These are phyloP conservation scores for Malurus elegans DNA, from an alignment of 2,113 vertebrate species.

Conservation along the genomic window DNA sequence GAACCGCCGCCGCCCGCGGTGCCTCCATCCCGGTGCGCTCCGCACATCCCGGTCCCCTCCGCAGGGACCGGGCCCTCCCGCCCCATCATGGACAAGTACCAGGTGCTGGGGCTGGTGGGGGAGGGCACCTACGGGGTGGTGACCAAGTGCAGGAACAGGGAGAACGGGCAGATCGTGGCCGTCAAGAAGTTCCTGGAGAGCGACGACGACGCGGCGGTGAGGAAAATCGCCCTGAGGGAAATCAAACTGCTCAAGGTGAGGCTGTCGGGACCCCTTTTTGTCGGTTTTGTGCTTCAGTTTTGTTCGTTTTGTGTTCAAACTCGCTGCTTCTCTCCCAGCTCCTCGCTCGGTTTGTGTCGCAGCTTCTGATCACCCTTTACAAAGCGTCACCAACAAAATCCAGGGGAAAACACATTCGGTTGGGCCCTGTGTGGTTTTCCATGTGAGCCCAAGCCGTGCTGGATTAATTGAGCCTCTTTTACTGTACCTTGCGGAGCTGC, in stretches of 20 bases:
- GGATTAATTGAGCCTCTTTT: rapidly evolving
- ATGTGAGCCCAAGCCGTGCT: rapidly evolving
- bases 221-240: slow-evolving; percentile 81
- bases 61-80: background rate
- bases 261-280: rapidly evolving
- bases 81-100: slow-evolving; percentile 78
- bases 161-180: slow-evolving; percentile 82
- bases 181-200: slow-evolving; percentile 89
- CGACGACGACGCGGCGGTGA: slow-evolving; percentile 83
- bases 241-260: slow-evolving; percentile 75
- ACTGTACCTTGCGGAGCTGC: background rate
- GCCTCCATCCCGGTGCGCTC: background rate
- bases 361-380: rapidly evolving
- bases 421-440: rapidly evolving
- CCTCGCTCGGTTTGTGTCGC: background rate
- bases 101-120: slow-evolving; percentile 82
- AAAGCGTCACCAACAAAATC: rapidly evolving
- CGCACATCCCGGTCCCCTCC: background rate
- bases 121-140: slow-evolving; percentile 88
- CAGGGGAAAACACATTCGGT: rapidly evolving
- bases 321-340: rapidly evolving
- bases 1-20: background rate
- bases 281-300: rapidly evolving
- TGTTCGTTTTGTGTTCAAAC: rapidly evolving
- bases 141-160: slow-evolving; percentile 82